A percentile compares a stretch with the other conserved stretches of the same genome.
These are phyloP conservation scores for Bothrops jararaca DNA, from an alignment of 2,113 vertebrate genomes.

Conservation along the genomic window DNA sequence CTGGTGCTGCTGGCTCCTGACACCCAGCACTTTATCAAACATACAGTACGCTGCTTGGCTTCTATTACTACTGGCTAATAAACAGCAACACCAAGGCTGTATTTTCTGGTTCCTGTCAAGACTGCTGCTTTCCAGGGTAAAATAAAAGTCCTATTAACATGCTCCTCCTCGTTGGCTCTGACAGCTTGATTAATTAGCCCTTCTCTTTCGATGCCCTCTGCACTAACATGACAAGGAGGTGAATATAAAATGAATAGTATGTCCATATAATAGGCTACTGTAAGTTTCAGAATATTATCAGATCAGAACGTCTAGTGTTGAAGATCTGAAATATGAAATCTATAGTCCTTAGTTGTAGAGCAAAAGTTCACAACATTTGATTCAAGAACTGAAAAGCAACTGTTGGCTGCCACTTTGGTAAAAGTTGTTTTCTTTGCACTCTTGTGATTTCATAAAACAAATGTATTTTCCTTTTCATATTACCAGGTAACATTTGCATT, in stretches of 20 bases:
- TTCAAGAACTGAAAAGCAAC: slow-evolving; percentile 36
- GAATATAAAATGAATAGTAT: slow-evolving; percentile 85
- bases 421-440: slow-evolving; percentile 40
- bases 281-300: slow-evolving; percentile 68
- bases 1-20: slow-evolving; percentile 68
- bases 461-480: slow-evolving; percentile 42
- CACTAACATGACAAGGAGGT: slow-evolving; percentile 85
- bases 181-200: slow-evolving; percentile 95
- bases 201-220: slow-evolving; percentile 83
- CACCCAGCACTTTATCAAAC: slow-evolving; percentile 80
- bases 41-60: slow-evolving; percentile 72
- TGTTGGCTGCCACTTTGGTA: slow-evolving; percentile 17
- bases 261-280: slow-evolving; percentile 71
- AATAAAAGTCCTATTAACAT: slow-evolving; percentile 97
- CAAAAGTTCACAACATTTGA: slow-evolving; percentile 22
- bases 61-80: slow-evolving; percentile 80
- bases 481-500: slow-evolving; percentile 54
- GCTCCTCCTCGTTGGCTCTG: slow-evolving; percentile 90
- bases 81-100: slow-evolving; percentile 74
- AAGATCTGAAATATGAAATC: slow-evolving; percentile 56
- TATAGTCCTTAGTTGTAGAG: slow-evolving; percentile 6
- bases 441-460: slow-evolving; percentile 37
- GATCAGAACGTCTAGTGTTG: slow-evolving; percentile 60
- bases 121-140: slow-evolving; percentile 79
- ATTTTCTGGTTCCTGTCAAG: slow-evolving; percentile 82